A percentile compares a stretch with the other conserved stretches of the same genome.
phyloP scores from a whole-genome alignment of 2,888 invertebrate genomes.

The Antheraea yamamai region DNA sequence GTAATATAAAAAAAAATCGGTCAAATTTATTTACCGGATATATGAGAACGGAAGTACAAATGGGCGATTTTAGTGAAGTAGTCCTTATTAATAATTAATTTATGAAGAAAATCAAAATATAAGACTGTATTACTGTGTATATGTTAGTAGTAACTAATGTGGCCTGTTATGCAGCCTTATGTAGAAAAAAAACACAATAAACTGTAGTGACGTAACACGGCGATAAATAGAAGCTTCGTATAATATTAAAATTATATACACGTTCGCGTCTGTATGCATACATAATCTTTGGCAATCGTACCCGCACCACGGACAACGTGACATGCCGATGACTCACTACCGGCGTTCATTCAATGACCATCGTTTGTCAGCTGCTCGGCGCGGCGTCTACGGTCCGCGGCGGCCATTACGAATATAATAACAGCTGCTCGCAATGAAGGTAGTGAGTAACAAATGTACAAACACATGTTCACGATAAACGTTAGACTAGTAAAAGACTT shows the following conservation, averaged over 20 bases:
- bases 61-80: no score
- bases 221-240: not conserved
- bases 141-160: no score
- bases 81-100: no score
- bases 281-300: constrained; percentile 8
- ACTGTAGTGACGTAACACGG: not conserved
- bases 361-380: constrained; percentile 26
- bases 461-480: not conserved
- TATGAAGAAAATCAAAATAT: no score
- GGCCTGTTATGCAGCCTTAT: no score
- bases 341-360: constrained; percentile 53
- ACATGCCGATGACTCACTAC: constrained; percentile 40
- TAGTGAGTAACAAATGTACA: not conserved
- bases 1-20: no score
- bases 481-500: not conserved
- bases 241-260: constrained; percentile 3
- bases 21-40: no score
- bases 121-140: no score
- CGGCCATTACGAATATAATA: not conserved
- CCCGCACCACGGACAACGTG: constrained; percentile 50
- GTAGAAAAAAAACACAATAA: not conserved
- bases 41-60: no score
- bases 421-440: constrained; percentile 1
- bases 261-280: constrained; percentile 4
- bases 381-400: not conserved